These are phyloP conservation scores for Papilio demoleus DNA, from an alignment of 2,888 invertebrate genomes.

Conservation along the genomic window DNA sequence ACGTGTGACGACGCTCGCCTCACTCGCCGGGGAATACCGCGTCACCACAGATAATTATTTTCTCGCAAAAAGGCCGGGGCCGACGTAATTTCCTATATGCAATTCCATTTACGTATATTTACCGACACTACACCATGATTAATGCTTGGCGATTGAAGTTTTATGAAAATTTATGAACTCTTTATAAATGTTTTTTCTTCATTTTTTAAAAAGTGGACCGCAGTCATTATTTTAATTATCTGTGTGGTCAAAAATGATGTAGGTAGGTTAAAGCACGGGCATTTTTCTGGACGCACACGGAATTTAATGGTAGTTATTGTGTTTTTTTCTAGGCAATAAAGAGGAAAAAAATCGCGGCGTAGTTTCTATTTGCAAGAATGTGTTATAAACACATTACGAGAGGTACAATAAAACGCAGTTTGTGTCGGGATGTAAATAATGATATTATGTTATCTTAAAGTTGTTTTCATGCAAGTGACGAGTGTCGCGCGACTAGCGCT, in stretches of 20 bases:
- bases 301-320: neutral
- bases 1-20: slow-evolving; percentile 53
- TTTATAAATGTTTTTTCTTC: neutral
- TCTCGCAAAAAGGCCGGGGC: slow-evolving; percentile 42
- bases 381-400: neutral
- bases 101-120: slow-evolving; percentile 29
- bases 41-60: slow-evolving; percentile 60
- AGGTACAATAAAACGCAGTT: slow-evolving; percentile 27
- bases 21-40: slow-evolving; percentile 68
- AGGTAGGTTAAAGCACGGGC: neutral
- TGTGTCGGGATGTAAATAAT: slow-evolving; percentile 24
- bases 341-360: neutral
- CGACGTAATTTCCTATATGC: slow-evolving; percentile 35
- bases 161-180: neutral
- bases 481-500: slow-evolving; percentile 5
- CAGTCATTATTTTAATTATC: neutral
- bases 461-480: slow-evolving; percentile 39
- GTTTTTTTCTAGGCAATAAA: neutral
- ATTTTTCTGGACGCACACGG: neutral
- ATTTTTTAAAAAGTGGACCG: neutral
- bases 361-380: slow-evolving; percentile 7
- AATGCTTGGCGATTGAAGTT: neutral
- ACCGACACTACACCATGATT: slow-evolving; percentile 12
- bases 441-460: slow-evolving; percentile 39
- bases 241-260: neutral